These are phyloP conservation scores for Hecatera dysodea DNA, from an alignment of 2,888 invertebrate genomes.

Conservation along the genomic window DNA sequence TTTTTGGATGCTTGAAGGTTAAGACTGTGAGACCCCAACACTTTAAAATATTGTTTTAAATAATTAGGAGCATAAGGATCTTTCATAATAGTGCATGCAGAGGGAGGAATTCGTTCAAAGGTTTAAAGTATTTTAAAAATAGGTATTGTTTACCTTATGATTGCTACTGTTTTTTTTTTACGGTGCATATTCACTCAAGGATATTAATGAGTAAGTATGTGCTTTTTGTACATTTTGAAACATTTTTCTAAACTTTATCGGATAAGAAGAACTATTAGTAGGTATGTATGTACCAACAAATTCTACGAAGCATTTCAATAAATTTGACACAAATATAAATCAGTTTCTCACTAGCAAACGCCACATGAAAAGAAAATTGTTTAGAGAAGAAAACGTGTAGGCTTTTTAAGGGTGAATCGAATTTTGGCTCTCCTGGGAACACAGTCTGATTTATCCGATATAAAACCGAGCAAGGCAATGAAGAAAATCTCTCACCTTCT, in stretches of 20 bases:
- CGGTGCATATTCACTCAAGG: too few relatives aligned
- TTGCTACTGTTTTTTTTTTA: too few relatives aligned
- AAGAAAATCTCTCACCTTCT: neutral
- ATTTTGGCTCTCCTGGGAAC: conserved; percentile 28
- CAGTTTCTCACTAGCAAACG: neutral
- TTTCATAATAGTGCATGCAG: too few relatives aligned
- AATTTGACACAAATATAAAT: conserved; percentile 26
- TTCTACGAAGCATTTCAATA: neutral
- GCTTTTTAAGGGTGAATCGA: conserved; percentile 39
- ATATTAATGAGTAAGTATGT: too few relatives aligned
- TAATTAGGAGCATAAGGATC: too few relatives aligned
- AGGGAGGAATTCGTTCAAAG: too few relatives aligned
- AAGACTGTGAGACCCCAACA: too few relatives aligned
- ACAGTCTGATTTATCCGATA: conserved; percentile 26
- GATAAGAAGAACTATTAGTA: neutral
- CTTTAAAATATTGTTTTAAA: too few relatives aligned
- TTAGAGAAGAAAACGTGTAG: neutral
- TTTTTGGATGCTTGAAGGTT: too few relatives aligned
- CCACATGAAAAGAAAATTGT: conserved; percentile 33
- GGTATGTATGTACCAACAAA: too few relatives aligned
- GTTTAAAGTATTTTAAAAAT: neutral
- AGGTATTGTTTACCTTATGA: neutral
- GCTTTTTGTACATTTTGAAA: too few relatives aligned
- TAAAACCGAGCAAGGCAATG: conserved; percentile 2
- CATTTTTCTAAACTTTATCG: too few relatives aligned